Base-by-base conservation (phyloP, 1,140 invertebrate species). In the Adelges cooleyi region DNA sequence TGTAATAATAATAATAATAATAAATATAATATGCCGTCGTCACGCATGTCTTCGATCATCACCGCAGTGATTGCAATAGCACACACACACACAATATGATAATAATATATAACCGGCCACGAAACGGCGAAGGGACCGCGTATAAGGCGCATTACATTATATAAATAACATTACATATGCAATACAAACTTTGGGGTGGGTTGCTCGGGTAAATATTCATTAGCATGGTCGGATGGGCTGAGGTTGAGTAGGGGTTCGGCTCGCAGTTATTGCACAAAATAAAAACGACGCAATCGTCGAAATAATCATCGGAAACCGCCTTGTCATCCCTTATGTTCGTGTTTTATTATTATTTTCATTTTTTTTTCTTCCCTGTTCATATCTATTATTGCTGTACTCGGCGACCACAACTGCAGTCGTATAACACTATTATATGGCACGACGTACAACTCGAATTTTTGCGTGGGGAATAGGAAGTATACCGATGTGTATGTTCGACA, bases 101-200 rank as follows among this genome's bases (percentile, higher is more conserved):
- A n/a, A n/a, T n/a, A n/a, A n/a, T n/a, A n/a, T n/a, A n/a, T n/a
- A 33, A 33, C 29, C 11, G 11, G 29, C 11, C 5, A 6, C 5
- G 29, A 46, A 59, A 40, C 11, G 29, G 5, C 5, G 29, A 46
- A 59, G 54, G 44, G 25, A n/a, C 44, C 44, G 42, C 20, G 36
- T 23, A 59, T 22, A 33, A n/a, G 27, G 17, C n/a, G 44, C 25
- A 48, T 62, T 62, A 29, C 56, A 62, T 62, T 62, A 62, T 62
- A 62, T 48, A 62, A 62, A 62, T 62, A 62, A 62, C 56, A 62
- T 62, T 62, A 62, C 56, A 48, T 48, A 62, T 62, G 56, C 56
- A 62, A 62, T 48, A 22, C 56, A 48, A 62, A 62, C 56, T 48
- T 0, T 29, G 56, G 56, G 42, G 56, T 48, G 42, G 40, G 44